Evolutionary conservation across 2,113 vertebrate species (phyloP).

Genomic region (Rostratula benghalensis): DNA sequence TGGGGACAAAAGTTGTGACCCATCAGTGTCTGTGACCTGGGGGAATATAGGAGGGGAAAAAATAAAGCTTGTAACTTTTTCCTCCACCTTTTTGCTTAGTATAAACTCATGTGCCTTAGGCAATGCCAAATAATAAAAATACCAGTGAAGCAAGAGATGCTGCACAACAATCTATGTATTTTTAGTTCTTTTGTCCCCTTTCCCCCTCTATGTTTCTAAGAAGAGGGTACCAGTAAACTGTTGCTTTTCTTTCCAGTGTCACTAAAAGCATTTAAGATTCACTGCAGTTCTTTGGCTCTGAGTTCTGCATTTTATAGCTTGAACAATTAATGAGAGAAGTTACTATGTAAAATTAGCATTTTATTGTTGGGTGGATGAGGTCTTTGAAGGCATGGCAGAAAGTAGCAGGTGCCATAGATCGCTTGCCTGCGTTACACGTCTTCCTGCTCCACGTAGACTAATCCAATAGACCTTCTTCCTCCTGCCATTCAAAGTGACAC

Average conservation of each 20-base stretch:
- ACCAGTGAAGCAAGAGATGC: neutral
- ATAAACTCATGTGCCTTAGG: neutral
- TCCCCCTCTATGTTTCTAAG: neutral
- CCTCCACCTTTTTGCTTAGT: neutral
- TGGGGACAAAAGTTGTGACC: neutral
- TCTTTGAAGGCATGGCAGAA: neutral
- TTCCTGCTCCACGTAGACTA: accelerated
- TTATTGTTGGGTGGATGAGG: neutral
- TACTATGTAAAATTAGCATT: neutral
- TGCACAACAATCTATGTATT: neutral
- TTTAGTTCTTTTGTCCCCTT: neutral
- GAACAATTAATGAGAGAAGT: neutral
- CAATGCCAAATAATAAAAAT: neutral
- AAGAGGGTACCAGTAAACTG: neutral
- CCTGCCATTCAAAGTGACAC: neutral
- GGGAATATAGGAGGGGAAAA: neutral
- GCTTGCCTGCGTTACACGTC: accelerated
- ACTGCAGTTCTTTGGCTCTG: neutral
- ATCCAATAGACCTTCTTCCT: neutral
- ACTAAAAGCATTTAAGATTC: neutral
- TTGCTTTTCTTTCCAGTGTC: neutral
- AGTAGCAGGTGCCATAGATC: accelerated
- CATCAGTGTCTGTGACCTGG: neutral
- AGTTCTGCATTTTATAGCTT: neutral
- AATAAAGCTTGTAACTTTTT: neutral